phyloP scores from a whole-genome alignment of 2,888 invertebrate genomes.

The Caenorhabditis parvicauda region DNA sequence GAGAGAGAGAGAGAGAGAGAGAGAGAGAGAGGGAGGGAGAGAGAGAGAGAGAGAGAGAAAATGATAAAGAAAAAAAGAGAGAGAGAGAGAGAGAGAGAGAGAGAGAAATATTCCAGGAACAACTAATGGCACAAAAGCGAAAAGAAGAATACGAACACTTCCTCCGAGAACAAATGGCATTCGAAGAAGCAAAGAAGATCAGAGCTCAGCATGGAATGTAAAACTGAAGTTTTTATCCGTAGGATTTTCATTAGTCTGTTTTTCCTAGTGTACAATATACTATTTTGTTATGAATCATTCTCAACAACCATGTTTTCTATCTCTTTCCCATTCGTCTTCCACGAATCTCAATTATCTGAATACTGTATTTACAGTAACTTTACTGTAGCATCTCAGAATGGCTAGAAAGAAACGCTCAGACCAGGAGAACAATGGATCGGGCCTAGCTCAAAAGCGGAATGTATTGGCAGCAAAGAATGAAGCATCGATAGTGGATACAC shows the following conservation, averaged over 20 bases:
- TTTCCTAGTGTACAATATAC: conserved; percentile 5
- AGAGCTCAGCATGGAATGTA: conserved; percentile 19
- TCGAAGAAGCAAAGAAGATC: conserved; percentile 48
- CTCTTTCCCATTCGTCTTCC: neutral
- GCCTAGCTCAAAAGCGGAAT: conserved; percentile 16
- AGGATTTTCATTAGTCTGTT: conserved; percentile 3
- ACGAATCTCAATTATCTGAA: too few relatives aligned
- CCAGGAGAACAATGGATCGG: conserved; percentile 7
- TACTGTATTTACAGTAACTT: too few relatives aligned
- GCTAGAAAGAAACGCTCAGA: too few relatives aligned
- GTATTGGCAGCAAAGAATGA: conserved; percentile 28
- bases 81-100: neutral
- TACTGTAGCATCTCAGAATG: too few relatives aligned
- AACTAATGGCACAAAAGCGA: conserved; percentile 43
- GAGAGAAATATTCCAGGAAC: conserved; percentile 25
- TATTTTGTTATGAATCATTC: conserved; percentile 5
- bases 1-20: too few relatives aligned
- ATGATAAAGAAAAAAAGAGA: too few relatives aligned
- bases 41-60: too few relatives aligned
- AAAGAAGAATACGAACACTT: conserved; percentile 52
- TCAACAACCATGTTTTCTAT: neutral
- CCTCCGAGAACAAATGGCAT: conserved; percentile 54
- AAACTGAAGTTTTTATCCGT: neutral
- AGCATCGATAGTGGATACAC: conserved; percentile 14
- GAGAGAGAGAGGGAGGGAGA: too few relatives aligned